Evolutionary conservation across 2,113 vertebrate genomes (phyloP).

Genomic region (Alethe castanea): DNA sequence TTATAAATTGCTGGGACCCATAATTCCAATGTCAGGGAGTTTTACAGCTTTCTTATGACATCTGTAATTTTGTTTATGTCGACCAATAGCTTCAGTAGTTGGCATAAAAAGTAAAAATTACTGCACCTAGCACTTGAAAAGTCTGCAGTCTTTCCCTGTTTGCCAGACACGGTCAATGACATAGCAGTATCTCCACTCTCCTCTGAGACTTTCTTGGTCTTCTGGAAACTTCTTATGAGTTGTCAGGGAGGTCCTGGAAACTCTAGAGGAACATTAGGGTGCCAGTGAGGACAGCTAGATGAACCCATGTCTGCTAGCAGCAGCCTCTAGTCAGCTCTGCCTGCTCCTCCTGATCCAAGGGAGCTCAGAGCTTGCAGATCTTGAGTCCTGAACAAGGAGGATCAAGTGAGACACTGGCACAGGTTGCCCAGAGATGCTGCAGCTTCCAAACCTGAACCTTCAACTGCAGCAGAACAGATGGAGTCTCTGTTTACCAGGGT

Average conservation of each 20-base stretch:
- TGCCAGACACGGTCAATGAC: not conserved
- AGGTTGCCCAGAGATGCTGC: not conserved
- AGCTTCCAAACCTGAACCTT: not conserved
- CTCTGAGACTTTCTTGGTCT: not conserved
- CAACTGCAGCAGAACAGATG: not conserved
- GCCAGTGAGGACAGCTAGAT: not conserved
- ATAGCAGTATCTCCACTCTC: not conserved
- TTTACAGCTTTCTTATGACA: not conserved
- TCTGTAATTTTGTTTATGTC: not conserved
- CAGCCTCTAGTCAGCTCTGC: not conserved
- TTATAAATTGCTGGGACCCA: not conserved
- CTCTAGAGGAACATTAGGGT: rapidly evolving
- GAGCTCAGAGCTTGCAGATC: not conserved
- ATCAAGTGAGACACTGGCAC: not conserved
- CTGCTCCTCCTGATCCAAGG: not conserved
- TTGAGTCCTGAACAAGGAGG: not conserved
- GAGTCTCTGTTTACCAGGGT: not conserved
- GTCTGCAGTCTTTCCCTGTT: not conserved
- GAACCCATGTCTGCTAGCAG: not conserved
- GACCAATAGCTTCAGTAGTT: not conserved
- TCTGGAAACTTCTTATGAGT: not conserved
- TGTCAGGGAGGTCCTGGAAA: not conserved
- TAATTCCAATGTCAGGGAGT: not conserved
- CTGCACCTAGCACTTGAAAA: not conserved
- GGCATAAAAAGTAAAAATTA: not conserved